phyloP scores from a whole-genome alignment of 2,888 invertebrate species.

The Cheilosia pagana region DNA sequence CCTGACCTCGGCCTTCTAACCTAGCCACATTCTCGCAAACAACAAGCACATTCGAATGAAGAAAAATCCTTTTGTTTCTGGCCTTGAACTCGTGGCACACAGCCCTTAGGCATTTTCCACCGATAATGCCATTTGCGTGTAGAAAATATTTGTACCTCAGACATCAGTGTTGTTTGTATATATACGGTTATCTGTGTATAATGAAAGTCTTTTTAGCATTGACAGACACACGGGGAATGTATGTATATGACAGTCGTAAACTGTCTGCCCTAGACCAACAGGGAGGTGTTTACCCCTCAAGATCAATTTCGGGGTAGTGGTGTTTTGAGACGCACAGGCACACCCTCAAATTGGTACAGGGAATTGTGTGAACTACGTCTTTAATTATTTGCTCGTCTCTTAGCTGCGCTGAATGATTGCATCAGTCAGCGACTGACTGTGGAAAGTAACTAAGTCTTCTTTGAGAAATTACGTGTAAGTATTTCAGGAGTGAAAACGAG shows the following conservation, averaged over 20 bases:
- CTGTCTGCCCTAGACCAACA: background rate
- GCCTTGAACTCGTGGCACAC: background rate
- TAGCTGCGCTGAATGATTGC: no score
- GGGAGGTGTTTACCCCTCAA: background rate
- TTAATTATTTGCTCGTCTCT: no score
- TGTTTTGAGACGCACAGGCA: no score
- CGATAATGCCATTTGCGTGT: constrained; percentile 2
- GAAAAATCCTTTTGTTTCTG: background rate
- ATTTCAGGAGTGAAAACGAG: no score
- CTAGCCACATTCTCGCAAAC: background rate
- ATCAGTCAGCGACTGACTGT: no score
- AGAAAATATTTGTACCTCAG: constrained; percentile 1
- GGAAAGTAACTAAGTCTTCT: no score
- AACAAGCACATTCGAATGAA: background rate
- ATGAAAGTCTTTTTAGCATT: background rate
- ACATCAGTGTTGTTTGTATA: background rate
- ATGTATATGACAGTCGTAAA: background rate
- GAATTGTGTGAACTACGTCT: no score
- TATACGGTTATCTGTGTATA: background rate
- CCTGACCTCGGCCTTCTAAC: background rate
- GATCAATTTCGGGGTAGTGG: background rate
- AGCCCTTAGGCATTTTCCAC: background rate
- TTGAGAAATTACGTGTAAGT: no score
- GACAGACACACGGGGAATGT: background rate
- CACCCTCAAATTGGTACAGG: no score